These are phyloP conservation scores for Fragum whitleyi DNA, from an alignment of 2,888 invertebrate species.

Conservation along the genomic window DNA sequence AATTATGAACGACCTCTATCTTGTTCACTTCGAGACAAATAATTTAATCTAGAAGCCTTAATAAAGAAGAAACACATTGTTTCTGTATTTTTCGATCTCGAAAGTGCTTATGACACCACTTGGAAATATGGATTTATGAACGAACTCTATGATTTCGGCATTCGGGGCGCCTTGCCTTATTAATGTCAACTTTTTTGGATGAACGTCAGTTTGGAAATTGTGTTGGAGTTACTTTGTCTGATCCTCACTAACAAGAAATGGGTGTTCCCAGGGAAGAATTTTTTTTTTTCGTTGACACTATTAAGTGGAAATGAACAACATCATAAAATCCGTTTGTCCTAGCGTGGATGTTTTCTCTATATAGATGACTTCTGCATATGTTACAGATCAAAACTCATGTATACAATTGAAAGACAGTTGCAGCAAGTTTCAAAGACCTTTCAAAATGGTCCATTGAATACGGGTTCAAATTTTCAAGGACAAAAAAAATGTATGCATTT, in stretches of 20 bases:
- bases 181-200: no score
- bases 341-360: conserved; percentile 29
- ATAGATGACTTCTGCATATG: conserved; percentile 31
- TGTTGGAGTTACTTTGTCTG: conserved; percentile 24
- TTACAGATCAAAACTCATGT: conserved; percentile 29
- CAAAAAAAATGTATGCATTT: conserved; percentile 54
- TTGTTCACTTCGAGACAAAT: conserved; percentile 52
- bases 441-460: conserved; percentile 36
- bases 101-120: conserved; percentile 43
- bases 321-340: conserved; percentile 4
- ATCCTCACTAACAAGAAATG: conserved; percentile 25
- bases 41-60: no score
- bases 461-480: conserved; percentile 51
- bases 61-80: conserved; percentile 59
- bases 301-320: conserved; percentile 37
- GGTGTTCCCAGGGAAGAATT: conserved; percentile 31
- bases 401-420: conserved; percentile 36
- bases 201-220: conserved; percentile 23
- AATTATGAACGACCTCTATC: no score
- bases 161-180: conserved; percentile 1
- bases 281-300: conserved; percentile 21
- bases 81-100: conserved; percentile 58
- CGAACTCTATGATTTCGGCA: conserved; percentile 35
- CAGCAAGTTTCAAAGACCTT: conserved; percentile 27
- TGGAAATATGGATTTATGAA: conserved; percentile 49